phyloP scores from a whole-genome alignment of 1,140 invertebrate species.

The Globodera ellingtonae region DNA sequence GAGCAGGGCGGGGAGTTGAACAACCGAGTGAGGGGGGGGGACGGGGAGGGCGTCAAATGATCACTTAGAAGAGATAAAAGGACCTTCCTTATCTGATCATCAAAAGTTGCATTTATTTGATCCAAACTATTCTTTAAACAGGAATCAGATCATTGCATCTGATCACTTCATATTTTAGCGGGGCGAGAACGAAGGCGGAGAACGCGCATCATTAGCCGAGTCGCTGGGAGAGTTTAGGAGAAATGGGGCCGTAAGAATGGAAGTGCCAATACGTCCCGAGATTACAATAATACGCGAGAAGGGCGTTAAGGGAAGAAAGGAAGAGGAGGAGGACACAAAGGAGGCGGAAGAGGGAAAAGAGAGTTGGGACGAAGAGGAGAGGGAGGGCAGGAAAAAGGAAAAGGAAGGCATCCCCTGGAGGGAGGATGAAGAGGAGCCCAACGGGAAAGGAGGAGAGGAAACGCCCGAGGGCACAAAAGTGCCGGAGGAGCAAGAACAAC shows the following conservation, averaged over 20 bases:
- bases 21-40: too few species aligned
- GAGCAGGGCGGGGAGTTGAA: neutral
- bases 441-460: neutral
- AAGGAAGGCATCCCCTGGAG: neutral
- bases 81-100: too few species aligned
- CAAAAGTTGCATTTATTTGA: too few species aligned
- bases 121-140: too few species aligned
- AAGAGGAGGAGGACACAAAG: constrained; percentile 4
- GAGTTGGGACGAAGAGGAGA: neutral
- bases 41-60: too few species aligned
- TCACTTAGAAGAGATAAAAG: neutral
- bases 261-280: neutral
- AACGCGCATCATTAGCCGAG: neutral
- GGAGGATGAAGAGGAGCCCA: neutral
- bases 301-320: neutral
- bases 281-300: neutral
- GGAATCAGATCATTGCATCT: too few species aligned
- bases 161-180: neutral
- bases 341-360: constrained; percentile 12
- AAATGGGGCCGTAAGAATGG: neutral
- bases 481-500: neutral
- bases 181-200: constrained; percentile 6
- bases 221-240: neutral
- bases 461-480: neutral
- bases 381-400: constrained; percentile 1